Evolutionary conservation across 2,113 vertebrate species (phyloP).

Genomic region (Lanius collurio): DNA sequence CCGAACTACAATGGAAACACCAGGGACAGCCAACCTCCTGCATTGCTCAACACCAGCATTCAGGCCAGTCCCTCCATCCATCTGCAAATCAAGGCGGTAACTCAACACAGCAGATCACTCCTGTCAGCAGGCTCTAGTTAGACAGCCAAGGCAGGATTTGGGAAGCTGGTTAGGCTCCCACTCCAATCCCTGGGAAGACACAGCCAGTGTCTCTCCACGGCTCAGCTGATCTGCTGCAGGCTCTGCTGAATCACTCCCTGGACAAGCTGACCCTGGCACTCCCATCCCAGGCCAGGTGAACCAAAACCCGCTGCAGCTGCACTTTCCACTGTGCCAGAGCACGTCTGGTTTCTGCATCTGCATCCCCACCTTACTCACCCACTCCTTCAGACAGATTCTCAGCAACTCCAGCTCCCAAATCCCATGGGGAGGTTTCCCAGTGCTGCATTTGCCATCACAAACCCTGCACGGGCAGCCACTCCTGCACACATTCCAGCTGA

Average conservation of each 20-base stretch:
- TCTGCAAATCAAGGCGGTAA: background rate
- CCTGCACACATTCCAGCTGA: background rate
- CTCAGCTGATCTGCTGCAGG: background rate
- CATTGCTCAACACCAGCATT: fast-evolving
- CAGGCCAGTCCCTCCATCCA: background rate
- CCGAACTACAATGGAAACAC: fast-evolving
- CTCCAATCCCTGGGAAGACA: background rate
- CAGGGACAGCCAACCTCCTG: background rate
- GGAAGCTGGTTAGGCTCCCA: background rate
- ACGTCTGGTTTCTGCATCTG: fast-evolving
- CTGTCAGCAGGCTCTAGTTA: background rate
- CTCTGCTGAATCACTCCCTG: background rate
- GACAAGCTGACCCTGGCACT: fast-evolving
- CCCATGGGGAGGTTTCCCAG: background rate
- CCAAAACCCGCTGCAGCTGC: background rate
- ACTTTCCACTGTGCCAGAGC: fast-evolving
- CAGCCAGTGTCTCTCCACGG: fast-evolving
- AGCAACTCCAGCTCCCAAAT: background rate
- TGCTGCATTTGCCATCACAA: fast-evolving
- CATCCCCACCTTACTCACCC: fast-evolving
- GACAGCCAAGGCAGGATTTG: background rate
- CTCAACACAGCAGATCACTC: background rate
- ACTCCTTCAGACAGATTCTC: background rate
- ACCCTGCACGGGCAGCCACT: background rate
- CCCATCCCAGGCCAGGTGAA: background rate